A percentile compares a stretch with the other conserved stretches of the same genome.
phyloP scores from a whole-genome alignment of 2,113 vertebrate species.

The Caranx ignobilis region DNA sequence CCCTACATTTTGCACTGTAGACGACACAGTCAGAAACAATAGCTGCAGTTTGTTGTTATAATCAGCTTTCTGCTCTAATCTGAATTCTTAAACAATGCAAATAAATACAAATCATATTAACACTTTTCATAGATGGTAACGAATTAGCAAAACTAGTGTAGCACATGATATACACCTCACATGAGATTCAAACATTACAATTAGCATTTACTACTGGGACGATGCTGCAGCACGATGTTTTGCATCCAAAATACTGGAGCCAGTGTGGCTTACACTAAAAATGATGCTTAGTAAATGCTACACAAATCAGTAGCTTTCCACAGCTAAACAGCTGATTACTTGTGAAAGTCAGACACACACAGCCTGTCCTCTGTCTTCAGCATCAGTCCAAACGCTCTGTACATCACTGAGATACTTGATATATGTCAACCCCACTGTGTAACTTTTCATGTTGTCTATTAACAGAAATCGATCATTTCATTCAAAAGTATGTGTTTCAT shows the following conservation, averaged over 20 bases:
- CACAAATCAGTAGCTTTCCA: not conserved
- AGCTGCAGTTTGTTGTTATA: not conserved
- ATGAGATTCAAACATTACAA: not conserved
- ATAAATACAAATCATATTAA: not conserved
- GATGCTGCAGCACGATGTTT: not conserved
- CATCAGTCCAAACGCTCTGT: not conserved
- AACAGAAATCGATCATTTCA: too few species aligned
- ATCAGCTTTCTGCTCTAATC: not conserved
- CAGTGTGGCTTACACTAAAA: not conserved
- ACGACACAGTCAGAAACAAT: not conserved
- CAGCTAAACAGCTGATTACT: not conserved
- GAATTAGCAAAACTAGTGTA: not conserved
- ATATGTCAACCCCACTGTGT: not conserved
- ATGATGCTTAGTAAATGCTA: not conserved
- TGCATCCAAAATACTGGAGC: not conserved
- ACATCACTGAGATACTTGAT: not conserved
- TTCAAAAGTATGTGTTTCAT: too few species aligned
- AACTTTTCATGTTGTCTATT: too few species aligned
- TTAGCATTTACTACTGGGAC: not conserved
- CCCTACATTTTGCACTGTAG: not conserved
- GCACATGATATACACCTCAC: not conserved
- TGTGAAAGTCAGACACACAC: not conserved
- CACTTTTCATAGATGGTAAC: not conserved
- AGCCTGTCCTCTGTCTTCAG: conserved; percentile 3
- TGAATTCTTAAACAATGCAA: not conserved